These are phyloP conservation scores for Poeciliopsis retropinna DNA, from an alignment of 2,113 vertebrate genomes.

Conservation along the genomic window DNA sequence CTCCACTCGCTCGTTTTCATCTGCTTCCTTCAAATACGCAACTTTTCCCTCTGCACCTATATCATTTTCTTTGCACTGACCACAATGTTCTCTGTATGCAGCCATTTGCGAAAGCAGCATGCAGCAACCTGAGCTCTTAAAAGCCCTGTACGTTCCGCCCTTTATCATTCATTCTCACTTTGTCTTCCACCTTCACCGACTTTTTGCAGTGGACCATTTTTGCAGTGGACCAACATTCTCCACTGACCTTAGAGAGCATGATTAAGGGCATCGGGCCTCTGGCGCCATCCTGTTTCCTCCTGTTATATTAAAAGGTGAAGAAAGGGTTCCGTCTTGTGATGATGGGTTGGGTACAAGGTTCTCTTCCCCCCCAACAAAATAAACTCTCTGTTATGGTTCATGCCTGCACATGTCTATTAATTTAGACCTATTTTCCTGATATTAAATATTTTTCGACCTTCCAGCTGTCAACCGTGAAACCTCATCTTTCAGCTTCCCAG, in stretches of 20 bases:
- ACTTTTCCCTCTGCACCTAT: constrained; percentile 12
- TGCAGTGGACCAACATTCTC: constrained; percentile 54
- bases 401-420: constrained; percentile 38
- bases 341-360: constrained; percentile 66
- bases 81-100: constrained; percentile 16
- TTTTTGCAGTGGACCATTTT: too few species aligned
- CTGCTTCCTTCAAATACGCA: neutral
- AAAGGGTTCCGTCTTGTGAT: constrained; percentile 76
- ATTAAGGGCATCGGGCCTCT: constrained; percentile 76
- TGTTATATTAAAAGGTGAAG: constrained; percentile 82
- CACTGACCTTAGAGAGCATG: constrained; percentile 76
- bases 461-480: constrained; percentile 44
- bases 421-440: constrained; percentile 40
- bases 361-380: constrained; percentile 42
- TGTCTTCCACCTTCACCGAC: constrained; percentile 49
- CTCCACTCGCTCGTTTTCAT: neutral
- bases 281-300: constrained; percentile 74
- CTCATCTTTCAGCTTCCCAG: constrained; percentile 60
- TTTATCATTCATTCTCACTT: constrained; percentile 55
- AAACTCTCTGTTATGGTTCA: constrained; percentile 20
- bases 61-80: constrained; percentile 8
- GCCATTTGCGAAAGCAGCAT: constrained; percentile 30
- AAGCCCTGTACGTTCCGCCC: constrained; percentile 55
- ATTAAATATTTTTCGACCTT: constrained; percentile 54
- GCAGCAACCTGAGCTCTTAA: constrained; percentile 66